These are phyloP conservation scores for Mugil cephalus DNA, from an alignment of 2,113 vertebrate species.

Conservation along the genomic window DNA sequence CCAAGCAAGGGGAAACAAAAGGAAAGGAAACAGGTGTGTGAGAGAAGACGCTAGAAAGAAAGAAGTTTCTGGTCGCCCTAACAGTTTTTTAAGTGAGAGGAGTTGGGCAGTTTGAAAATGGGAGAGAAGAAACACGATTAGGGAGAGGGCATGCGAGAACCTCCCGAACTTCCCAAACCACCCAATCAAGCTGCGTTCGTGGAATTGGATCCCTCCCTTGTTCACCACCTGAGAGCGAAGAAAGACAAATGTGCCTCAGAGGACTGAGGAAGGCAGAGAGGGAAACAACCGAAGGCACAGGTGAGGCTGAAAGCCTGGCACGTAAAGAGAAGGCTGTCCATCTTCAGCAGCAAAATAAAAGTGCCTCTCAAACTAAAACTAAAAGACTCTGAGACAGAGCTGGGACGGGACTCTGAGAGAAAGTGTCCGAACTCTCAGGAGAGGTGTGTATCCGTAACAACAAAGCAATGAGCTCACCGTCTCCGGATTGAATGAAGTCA, in stretches of 20 bases:
- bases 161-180: slow-evolving; percentile 77
- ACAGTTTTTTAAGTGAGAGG: slow-evolving; percentile 5
- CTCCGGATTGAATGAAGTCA: slow-evolving; percentile 60
- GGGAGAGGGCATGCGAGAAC: slow-evolving; percentile 51
- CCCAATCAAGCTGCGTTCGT: slow-evolving; percentile 72
- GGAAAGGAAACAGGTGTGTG: slow-evolving; percentile 39
- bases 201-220: slow-evolving; percentile 76
- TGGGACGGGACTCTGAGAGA: slow-evolving; percentile 13
- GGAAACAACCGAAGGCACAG: slow-evolving; percentile 41
- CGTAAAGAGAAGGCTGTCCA: slow-evolving; percentile 4
- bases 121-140: slow-evolving; percentile 18
- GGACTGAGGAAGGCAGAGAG: slow-evolving; percentile 33
- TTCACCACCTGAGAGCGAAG: slow-evolving; percentile 76
- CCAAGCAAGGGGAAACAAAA: not conserved
- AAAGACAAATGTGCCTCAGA: slow-evolving; percentile 70
- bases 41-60: slow-evolving; percentile 14
- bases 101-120: slow-evolving; percentile 34
- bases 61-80: slow-evolving; percentile 7
- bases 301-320: slow-evolving; percentile 39
- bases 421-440: slow-evolving; percentile 49
- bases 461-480: slow-evolving; percentile 63
- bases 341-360: slow-evolving; percentile 28
- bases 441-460: slow-evolving; percentile 52
- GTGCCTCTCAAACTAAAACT: slow-evolving; percentile 9
- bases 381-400: slow-evolving; percentile 8